phyloP scores from a whole-genome alignment of 35 echinoderm and acorn worm species.

The Acanthaster planci region DNA sequence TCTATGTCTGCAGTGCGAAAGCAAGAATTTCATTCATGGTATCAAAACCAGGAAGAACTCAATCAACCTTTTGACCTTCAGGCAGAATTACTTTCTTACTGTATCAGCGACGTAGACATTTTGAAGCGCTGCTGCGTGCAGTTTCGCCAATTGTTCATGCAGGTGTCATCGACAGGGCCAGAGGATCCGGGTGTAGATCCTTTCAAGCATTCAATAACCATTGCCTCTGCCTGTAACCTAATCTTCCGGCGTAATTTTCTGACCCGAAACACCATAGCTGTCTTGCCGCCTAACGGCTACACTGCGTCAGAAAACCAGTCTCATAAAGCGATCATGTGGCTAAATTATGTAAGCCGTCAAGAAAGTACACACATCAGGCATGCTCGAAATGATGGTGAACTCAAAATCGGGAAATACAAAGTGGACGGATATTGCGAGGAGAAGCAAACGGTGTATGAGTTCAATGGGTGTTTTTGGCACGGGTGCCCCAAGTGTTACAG shows the following conservation, averaged over 20 bases:
- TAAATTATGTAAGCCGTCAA: conserved; percentile 14
- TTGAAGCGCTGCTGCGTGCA: conserved; percentile 47
- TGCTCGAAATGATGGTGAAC: conserved; percentile 57
- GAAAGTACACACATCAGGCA: conserved; percentile 48
- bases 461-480: conserved; percentile 51
- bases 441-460: conserved; percentile 25
- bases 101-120: conserved; percentile 66
- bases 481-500: conserved; percentile 60
- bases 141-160: conserved; percentile 61
- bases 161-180: background rate
- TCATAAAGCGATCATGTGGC: conserved; percentile 40
- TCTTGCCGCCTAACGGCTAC: conserved; percentile 51
- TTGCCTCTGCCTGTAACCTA: conserved; percentile 69
- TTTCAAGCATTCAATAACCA: conserved; percentile 63
- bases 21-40: conserved; percentile 49
- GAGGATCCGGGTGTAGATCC: conserved; percentile 25
- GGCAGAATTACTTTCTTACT: conserved; percentile 54
- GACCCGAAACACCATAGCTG: conserved; percentile 37
- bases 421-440: conserved; percentile 45
- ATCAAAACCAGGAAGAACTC: conserved; percentile 21
- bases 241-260: conserved; percentile 55
- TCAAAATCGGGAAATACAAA: conserved; percentile 26
- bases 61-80: conserved; percentile 39
- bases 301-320: conserved; percentile 10
- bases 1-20: conserved; percentile 38